Evolutionary conservation across 2,888 invertebrate genomes (phyloP), one percentile per base, ranked within the genome.

Genomic region (Caenorhabditis sinica): DNA sequence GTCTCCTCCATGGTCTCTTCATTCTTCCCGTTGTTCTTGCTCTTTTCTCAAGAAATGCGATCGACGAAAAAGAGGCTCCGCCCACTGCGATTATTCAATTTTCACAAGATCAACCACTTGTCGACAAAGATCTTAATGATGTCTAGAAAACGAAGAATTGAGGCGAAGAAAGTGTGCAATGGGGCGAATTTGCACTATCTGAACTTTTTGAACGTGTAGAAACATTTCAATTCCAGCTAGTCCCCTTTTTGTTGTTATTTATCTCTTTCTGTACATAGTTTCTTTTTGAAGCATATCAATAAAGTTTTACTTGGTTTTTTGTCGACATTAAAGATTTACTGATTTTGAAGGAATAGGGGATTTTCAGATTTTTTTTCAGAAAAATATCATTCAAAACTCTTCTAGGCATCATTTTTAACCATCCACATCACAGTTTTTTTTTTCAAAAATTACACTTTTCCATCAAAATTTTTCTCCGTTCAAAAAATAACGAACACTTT

Each of bases 1-100:
- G 90, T 81, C 86, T 90, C 43, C 80, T 88, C 53, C 90, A 90
- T 74, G 90, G 90, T 68, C 83, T 90, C 25, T 88, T 90, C 82
- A 87, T 90, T 20, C 85, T 90, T 0, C 90, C 90, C 28, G 87
- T 89, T 20, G 74, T 90, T 43, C 74, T 89, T n/a, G 74, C 82
- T 6, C 73, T 85, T 23, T 85, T 86, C 83, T 69, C 85, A 2
- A 40, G 53, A 45, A 66, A 82, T 51, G 13, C 81, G 17, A 43
- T 73, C 5, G 65, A 75, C n/a, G 76, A 75, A 40, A 82, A 80
- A 40, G 68, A 73, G 3, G 45, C 60, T 13, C 53, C 76, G 13
- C 20, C 60, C 2, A 53, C 81, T 2, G 61, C 68, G 0, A 43
- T 60, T 25, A 60, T 73, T 43, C 49, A 33, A 15, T 72, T 45